Conservation (phyloP, 2,113 vertebrate genomes). For the Rhabdornis inornatus region DNA sequence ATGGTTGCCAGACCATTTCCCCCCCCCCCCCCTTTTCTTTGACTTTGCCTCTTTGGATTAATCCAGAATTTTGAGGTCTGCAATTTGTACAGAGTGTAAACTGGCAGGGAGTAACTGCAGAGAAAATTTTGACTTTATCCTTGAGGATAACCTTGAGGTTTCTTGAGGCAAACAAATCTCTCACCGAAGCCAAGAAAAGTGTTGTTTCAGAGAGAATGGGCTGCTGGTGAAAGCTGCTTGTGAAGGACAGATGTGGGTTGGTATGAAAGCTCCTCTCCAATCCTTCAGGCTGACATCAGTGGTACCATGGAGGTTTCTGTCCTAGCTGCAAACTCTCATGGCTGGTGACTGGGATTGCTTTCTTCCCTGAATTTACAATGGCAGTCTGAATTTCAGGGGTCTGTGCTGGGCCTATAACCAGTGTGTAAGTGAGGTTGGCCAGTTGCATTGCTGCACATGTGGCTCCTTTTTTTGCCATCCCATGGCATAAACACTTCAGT, state of each 20-base stretch:
- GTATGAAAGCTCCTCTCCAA: background rate
- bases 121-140: background rate
- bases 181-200: background rate
- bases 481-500: background rate
- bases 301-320: background rate
- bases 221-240: background rate
- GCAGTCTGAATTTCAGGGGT: background rate
- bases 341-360: background rate
- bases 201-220: background rate
- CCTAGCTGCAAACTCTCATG: background rate
- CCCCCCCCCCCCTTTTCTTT: background rate
- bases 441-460: background rate
- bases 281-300: background rate
- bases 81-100: constrained; percentile 6
- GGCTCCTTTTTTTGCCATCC: background rate
- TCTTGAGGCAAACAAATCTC: constrained; percentile 6
- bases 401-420: background rate
- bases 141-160: background rate
- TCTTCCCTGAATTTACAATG: background rate
- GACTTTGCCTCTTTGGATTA: constrained; percentile 22
- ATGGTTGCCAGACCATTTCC: background rate
- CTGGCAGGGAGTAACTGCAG: background rate
- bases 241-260: background rate
- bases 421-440: background rate
- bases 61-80: constrained; percentile 29